Percentiles rank a stretch among this genome's conserved stretches.
Evolutionary conservation across 2,113 vertebrate genomes (phyloP).

Genomic region (Carlito syrichta): DNA sequence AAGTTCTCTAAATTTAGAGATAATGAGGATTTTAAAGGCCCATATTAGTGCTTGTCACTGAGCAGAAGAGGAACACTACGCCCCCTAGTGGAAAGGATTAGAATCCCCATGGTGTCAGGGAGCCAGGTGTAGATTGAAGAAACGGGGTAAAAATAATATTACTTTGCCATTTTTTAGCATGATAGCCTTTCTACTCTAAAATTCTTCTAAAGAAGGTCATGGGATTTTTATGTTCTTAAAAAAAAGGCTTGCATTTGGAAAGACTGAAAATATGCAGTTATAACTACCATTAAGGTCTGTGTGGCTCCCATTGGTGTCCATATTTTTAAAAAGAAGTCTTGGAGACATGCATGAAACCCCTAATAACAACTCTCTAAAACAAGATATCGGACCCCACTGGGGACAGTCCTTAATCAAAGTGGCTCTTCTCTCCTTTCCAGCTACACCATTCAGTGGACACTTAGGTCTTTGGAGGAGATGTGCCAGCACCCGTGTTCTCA

Average conservation of each 20-base stretch:
- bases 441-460: neutral
- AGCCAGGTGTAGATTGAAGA: neutral
- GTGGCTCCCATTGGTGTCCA: neutral
- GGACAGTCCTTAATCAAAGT: neutral
- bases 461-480: neutral
- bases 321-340: slow-evolving; percentile 16
- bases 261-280: neutral
- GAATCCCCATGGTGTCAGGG: neutral
- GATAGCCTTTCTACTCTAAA: neutral
- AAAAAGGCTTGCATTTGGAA: neutral
- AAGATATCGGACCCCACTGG: neutral
- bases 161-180: neutral
- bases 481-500: neutral
- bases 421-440: neutral
- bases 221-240: neutral
- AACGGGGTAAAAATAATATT: neutral
- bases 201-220: neutral
- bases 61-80: neutral
- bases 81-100: neutral
- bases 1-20: neutral
- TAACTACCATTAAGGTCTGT: neutral
- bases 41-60: neutral
- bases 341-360: neutral
- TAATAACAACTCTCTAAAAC: neutral
- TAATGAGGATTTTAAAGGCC: neutral